Evolutionary conservation across 2,797 vertebrate species (phyloP), one percentile per base, ranked within the genome.

Genomic region (Urocyon cinereoargenteus): DNA sequence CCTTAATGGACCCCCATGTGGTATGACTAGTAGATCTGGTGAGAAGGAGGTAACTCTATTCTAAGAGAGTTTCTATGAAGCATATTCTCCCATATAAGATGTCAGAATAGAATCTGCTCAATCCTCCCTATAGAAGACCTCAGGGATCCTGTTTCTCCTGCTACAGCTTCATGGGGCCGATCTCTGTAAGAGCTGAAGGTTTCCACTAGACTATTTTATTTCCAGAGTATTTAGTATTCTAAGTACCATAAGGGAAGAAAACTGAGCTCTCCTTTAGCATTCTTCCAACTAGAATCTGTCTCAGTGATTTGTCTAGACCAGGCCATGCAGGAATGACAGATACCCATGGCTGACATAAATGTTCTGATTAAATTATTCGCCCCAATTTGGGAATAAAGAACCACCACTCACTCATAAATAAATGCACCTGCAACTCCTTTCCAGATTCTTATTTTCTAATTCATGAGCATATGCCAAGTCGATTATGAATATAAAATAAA

Each of bases 401-500:
- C 36, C 16, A 85, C 34, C 10, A 14, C 73, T 75, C 45, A 75
- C 22, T 81, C 28, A 53, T 36, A 94, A 79, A 78, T 73, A 85
- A 77, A 84, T 77, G 15, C 21, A 62, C 81, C 70, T 66, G 18
- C 55, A 85, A 96, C 82, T 91, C 57, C 18, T 89, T 91, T 94
- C 53, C 49, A 68, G 57, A 49, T 45, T 79, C 1, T 55, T 88
- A 57, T 64, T 61, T 91, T 86, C 72, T 82, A 61, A 95, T 75
- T 77, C n/a, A 57, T 81, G 73, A 81, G 14, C 26, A 88, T 3
- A 88, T 31, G 26, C 31, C 77, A 75, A 90, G 53, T 81, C 34
- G 86, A 22, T 55, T 86, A 91, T 55, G 78, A 97, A 72, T 85
- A 90, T 36, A 86, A 94, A 85, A 92, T 62, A 79, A 6, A 75